A percentile compares a stretch with the other conserved stretches of the same genome.
Evolutionary conservation across 1,140 invertebrate species (phyloP).

Genomic region (Aricia agestis): DNA sequence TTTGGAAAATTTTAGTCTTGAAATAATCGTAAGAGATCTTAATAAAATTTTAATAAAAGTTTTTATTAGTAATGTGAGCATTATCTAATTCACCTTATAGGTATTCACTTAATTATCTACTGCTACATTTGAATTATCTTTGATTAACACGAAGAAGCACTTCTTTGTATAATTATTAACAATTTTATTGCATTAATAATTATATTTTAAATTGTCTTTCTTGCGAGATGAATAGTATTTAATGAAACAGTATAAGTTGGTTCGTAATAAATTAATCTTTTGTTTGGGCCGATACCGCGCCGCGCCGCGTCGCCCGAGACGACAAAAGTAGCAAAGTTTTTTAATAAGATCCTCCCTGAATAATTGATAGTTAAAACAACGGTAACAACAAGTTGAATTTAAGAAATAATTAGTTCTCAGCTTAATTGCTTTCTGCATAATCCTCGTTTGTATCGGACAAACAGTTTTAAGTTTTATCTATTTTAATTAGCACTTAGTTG

Average conservation of each 20-base stretch:
- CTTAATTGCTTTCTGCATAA: neutral
- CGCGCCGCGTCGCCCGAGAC: no score
- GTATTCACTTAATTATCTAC: no score
- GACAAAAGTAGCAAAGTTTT: neutral
- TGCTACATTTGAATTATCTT: no score
- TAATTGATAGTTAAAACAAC: neutral
- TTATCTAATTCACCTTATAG: no score
- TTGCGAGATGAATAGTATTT: neutral
- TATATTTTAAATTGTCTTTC: neutral
- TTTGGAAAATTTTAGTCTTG: no score
- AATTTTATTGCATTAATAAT: neutral
- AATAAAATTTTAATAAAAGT: no score
- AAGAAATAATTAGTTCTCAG: neutral
- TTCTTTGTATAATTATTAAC: no score
- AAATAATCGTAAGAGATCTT: no score
- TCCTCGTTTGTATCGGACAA: neutral
- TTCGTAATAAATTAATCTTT: neutral
- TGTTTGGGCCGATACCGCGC: neutral
- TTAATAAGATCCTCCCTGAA: neutral
- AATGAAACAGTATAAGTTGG: neutral
- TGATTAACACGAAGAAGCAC: no score
- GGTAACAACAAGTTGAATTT: conserved; percentile 1
- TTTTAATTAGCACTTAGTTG: neutral
- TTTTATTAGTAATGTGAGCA: no score
- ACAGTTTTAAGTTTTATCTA: neutral